Evolutionary conservation across 2,113 vertebrate species (phyloP), one percentile per base, ranked within the genome.

Genomic region (Marcusenius ussheri): DNA sequence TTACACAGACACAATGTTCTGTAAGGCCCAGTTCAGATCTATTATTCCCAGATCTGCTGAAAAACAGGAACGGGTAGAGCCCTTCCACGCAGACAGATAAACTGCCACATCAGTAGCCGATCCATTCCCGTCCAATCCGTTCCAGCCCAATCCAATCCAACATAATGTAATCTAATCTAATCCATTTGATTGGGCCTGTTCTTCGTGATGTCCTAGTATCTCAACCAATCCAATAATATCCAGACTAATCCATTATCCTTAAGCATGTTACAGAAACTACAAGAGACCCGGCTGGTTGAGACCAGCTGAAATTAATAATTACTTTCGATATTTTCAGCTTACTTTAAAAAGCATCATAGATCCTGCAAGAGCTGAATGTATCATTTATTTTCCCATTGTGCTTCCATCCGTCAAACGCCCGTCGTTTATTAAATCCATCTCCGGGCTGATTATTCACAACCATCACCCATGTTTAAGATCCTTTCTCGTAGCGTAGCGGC

Each of bases 141-240:
- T 87, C 42, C 50, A 15, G 31, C 50, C 31, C 50, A 87, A 19
- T 87, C 42, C 31, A 27, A 87, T 87, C 31, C 50, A 58, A 35
- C 27, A 15, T 35, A 87, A 87, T 87, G 13, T 56, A 51, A 87
- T 56, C 4, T 35, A 87, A 87, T 53, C 47, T 53, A 87, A 87
- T 56, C 86, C 31, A 87, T 87, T 87, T 53, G 86, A 56, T 58
- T 58, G 15, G 9, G 49, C 50, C 86, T 87, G 86, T 53, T 87
- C 31, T 87, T 56, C 13, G 31, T 58, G 49, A 87, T 56, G 51
- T 39, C 17, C 9, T 56, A 27, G 49, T 56, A 39, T 87, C 86
- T 35, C 49, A 17, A 53, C 86, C 50, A 31, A 42, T 51, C 70
- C 3, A 89, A 53, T 45, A 77, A 35, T 6, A 19, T 83, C 39